These are phyloP conservation scores for Poeciliopsis paucimaculata DNA, from an alignment of 2,797 vertebrate genomes.

Conservation along the genomic window DNA sequence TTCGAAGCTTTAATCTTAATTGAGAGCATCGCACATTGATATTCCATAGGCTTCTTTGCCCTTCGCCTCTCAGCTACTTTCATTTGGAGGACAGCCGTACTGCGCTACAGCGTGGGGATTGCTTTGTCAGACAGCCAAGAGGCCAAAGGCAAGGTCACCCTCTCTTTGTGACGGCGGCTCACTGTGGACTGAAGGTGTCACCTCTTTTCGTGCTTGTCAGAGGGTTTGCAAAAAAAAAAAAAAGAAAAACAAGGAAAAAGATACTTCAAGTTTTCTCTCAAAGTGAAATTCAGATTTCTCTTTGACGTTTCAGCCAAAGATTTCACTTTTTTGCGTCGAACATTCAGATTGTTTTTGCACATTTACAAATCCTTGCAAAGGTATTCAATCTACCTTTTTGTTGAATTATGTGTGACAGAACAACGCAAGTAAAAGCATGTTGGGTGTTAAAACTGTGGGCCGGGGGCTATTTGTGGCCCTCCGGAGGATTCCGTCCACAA, in stretches of 20 bases:
- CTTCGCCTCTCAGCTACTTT: constrained; percentile 82
- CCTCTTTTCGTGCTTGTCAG: constrained; percentile 67
- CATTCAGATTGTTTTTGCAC: constrained; percentile 16
- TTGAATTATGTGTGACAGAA: not conserved
- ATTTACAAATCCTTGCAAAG: constrained; percentile 37
- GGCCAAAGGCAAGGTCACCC: constrained; percentile 82
- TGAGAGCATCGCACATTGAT: constrained; percentile 83
- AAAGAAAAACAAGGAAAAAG: too few relatives aligned
- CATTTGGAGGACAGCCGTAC: constrained; percentile 81
- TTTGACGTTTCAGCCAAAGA: not conserved
- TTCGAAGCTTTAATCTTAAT: constrained; percentile 83
- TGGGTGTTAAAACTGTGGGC: too few relatives aligned
- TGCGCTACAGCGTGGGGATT: constrained; percentile 76
- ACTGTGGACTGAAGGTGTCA: constrained; percentile 63
- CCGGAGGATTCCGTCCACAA: too few relatives aligned
- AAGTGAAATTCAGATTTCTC: constrained; percentile 21
- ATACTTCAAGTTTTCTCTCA: constrained; percentile 43
- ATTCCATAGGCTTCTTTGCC: constrained; percentile 82
- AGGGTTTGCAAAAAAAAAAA: constrained; percentile 31
- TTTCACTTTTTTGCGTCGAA: constrained; percentile 19
- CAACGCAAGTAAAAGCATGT: not conserved
- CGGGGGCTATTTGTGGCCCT: too few relatives aligned
- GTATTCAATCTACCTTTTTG: not conserved
- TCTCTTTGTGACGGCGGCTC: constrained; percentile 72
- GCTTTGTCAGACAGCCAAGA: constrained; percentile 83